Percentiles rank a stretch among this genome's conserved stretches.
Conservation (phyloP, 1,140 invertebrate genomes). For the Achatina immaculata region DNA sequence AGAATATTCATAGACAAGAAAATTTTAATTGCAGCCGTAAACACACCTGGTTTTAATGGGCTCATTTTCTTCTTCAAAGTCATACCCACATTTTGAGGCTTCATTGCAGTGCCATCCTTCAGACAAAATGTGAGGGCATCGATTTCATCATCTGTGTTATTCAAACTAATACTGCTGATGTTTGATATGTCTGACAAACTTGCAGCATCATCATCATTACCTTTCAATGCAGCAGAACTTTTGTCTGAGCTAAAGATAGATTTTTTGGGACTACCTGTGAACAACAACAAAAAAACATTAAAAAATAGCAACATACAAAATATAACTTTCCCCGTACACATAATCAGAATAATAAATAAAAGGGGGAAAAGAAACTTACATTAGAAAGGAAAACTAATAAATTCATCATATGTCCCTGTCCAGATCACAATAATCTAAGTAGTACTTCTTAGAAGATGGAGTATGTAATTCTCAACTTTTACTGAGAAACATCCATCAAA, state of each 20-base stretch:
- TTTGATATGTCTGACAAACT: constrained; percentile 14
- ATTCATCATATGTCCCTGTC: too few species aligned
- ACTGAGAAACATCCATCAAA: too few species aligned
- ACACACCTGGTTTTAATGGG: background rate
- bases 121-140: background rate
- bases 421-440: too few species aligned
- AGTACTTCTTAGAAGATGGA: too few species aligned
- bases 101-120: background rate
- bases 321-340: background rate
- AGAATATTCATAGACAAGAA: too few species aligned
- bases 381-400: too few species aligned
- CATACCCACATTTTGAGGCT: background rate
- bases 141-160: background rate
- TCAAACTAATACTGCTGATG: background rate
- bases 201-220: background rate
- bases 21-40: too few species aligned
- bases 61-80: background rate
- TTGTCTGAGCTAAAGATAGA: background rate
- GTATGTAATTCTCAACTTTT: too few species aligned
- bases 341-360: too few species aligned
- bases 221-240: background rate
- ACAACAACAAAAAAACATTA: background rate
- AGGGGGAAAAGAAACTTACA: too few species aligned
- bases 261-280: background rate
- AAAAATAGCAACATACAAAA: background rate